A percentile compares a stretch with the other conserved stretches of the same genome.
These are phyloP conservation scores for Polypedilum pembai DNA, from an alignment of 1,140 invertebrate species.

Conservation along the genomic window DNA sequence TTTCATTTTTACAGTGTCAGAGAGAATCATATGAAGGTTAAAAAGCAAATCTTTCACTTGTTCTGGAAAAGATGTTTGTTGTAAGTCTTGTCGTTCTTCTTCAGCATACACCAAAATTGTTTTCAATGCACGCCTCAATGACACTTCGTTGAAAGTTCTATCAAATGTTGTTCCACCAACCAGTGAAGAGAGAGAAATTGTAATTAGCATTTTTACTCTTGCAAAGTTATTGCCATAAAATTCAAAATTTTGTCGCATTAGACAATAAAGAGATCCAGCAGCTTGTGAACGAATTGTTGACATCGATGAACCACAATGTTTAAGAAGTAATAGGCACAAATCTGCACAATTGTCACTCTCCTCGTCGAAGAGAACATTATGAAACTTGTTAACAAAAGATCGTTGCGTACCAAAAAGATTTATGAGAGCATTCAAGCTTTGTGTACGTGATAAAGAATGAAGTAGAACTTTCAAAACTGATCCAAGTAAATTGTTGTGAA, in stretches of 20 bases:
- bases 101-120: constrained; percentile 93
- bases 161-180: constrained; percentile 61
- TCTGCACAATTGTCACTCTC: constrained; percentile 86
- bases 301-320: constrained; percentile 85
- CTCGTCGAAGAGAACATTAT: constrained; percentile 84
- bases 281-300: constrained; percentile 79
- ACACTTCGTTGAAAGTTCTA: constrained; percentile 84
- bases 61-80: constrained; percentile 87
- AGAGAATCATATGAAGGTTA: constrained; percentile 97
- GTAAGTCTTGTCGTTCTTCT: constrained; percentile 69
- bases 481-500: constrained; percentile 64
- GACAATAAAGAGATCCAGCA: constrained; percentile 84
- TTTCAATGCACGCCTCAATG: constrained; percentile 86
- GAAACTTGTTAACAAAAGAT: constrained; percentile 84
- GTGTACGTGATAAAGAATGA: constrained; percentile 77
- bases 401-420: constrained; percentile 89
- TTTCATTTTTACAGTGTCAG: constrained; percentile 98
- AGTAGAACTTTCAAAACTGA: constrained; percentile 76
- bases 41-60: constrained; percentile 94
- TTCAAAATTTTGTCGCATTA: constrained; percentile 96
- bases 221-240: constrained; percentile 91
- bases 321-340: constrained; percentile 78
- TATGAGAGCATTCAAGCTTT: constrained; percentile 79
- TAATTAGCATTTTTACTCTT: constrained; percentile 97
- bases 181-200: constrained; percentile 87